These are phyloP conservation scores for Antitype chi DNA, from an alignment of 2,888 invertebrate genomes.

Conservation along the genomic window DNA sequence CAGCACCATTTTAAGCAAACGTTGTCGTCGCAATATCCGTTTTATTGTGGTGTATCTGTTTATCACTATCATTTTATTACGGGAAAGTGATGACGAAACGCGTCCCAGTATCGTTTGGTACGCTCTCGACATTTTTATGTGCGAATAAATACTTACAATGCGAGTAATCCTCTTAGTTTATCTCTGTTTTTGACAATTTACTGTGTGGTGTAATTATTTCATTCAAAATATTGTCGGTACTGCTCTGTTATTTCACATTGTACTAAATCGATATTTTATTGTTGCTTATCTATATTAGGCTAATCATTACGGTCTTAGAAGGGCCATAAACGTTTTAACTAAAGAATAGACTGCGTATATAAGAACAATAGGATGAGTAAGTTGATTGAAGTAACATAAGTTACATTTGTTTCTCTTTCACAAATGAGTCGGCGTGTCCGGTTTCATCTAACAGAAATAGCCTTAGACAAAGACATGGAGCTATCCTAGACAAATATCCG, in stretches of 20 bases:
- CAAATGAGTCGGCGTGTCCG: not conserved
- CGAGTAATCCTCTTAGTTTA: conserved; percentile 2
- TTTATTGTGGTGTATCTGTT: conserved; percentile 4
- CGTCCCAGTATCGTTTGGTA: not conserved
- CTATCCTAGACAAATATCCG: not conserved
- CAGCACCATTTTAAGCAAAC: conserved; percentile 10
- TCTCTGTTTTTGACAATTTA: not conserved
- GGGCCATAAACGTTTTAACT: not conserved
- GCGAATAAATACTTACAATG: conserved; percentile 26
- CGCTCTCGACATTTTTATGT: conserved; percentile 7
- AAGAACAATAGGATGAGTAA: not conserved
- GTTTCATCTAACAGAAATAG: not conserved
- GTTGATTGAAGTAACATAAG: not conserved
- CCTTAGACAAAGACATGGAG: not conserved
- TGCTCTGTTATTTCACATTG: not conserved
- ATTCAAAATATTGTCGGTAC: not conserved
- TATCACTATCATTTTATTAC: conserved; percentile 20
- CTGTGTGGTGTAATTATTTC: not conserved
- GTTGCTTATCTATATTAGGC: no score
- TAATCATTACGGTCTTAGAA: not conserved
- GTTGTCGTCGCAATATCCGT: conserved; percentile 34
- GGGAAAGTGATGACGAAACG: not conserved
- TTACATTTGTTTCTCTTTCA: not conserved
- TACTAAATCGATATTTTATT: not conserved
- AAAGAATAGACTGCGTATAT: not conserved